Evolutionary conservation across 2,797 vertebrate species (phyloP), one percentile per base, ranked within the genome.

Genomic region (Varecia variegata): DNA sequence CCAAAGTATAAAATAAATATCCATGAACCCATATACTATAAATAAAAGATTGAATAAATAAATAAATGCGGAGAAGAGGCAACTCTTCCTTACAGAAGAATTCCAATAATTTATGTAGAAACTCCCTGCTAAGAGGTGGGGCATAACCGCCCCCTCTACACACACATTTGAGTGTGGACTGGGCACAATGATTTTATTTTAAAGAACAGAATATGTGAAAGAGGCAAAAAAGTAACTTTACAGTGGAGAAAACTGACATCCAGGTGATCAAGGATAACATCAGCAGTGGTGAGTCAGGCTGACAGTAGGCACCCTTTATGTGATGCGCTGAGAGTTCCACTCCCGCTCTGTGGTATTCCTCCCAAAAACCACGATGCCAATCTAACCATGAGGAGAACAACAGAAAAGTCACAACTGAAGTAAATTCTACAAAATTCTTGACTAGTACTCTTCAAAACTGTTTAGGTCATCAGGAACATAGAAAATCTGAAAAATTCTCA

Each of bases 71-170:
- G 47, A 30, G 54, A 86, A 86, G n/a, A 67, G 30, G 25, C 1
- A 67, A 38, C 12, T 62, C 4, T 82, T 67, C 17, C 35, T 38
- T 56, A 56, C 6, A 45, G n/a, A 50, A 84, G 30, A 80, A 52
- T 23, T 35, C 30, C 32, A 45, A 2, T 18, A 54, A 56, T 50
- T 38, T 54, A 1, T 58, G 23, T 18, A 38, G 47, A 8, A 50
- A 58, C 18, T 58, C 47, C 20, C 30, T 25, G 14, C 17, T 17
- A 65, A 10, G 54, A 82, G 6, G 32, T 70, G 4, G n/a, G 54
- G 1, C 23, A 32, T 68, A 38, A 43, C 1, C 0, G 4, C 13
- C 30, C 6, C 20, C n/a, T 20, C 10, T 30, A 30, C 12, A 35
- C 23, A 52, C 14, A 13, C 30, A 7, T 2, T 32, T 79, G 40